Percentiles rank a stretch among this genome's conserved stretches.
Evolutionary conservation across 2,888 invertebrate species (phyloP).

Genomic region (Lobophora halterata): DNA sequence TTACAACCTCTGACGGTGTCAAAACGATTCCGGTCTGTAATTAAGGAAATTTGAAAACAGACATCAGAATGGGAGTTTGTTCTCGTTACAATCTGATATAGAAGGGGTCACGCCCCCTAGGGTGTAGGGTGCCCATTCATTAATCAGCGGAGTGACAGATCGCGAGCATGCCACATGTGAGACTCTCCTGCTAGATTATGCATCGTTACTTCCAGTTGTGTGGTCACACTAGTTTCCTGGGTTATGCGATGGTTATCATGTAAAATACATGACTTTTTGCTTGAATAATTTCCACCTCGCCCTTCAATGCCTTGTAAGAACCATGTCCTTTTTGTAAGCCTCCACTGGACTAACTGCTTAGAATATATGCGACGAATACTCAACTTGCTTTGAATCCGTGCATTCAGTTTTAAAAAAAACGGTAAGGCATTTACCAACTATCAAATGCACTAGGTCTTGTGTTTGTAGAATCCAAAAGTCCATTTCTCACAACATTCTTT

Average conservation of each 20-base stretch:
- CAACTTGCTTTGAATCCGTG: too few relatives aligned
- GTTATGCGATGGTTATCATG: constrained; percentile 24
- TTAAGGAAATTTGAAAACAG: constrained; percentile 76
- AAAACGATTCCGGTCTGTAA: constrained; percentile 64
- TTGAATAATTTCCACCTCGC: constrained; percentile 12
- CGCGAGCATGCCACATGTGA: constrained; percentile 54
- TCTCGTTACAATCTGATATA: constrained; percentile 44
- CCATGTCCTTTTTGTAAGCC: too few relatives aligned
- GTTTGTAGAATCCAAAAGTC: too few relatives aligned
- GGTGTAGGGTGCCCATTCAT: constrained; percentile 49
- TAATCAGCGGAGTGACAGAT: constrained; percentile 68
- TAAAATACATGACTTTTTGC: constrained; percentile 20
- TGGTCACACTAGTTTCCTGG: constrained; percentile 40
- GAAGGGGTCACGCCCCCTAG: constrained; percentile 26
- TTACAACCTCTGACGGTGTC: constrained; percentile 41
- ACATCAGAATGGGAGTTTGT: constrained; percentile 41
- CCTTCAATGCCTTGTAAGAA: not conserved
- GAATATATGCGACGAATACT: too few relatives aligned
- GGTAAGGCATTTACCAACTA: too few relatives aligned
- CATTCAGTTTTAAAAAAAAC: too few relatives aligned
- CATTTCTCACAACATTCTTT: too few relatives aligned
- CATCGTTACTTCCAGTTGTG: constrained; percentile 48
- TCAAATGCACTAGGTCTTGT: too few relatives aligned
- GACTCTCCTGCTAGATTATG: constrained; percentile 55
- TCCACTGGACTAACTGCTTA: too few relatives aligned